Conservation (phyloP, 2,797 vertebrate species). For the Cyprinodon diabolis region DNA sequence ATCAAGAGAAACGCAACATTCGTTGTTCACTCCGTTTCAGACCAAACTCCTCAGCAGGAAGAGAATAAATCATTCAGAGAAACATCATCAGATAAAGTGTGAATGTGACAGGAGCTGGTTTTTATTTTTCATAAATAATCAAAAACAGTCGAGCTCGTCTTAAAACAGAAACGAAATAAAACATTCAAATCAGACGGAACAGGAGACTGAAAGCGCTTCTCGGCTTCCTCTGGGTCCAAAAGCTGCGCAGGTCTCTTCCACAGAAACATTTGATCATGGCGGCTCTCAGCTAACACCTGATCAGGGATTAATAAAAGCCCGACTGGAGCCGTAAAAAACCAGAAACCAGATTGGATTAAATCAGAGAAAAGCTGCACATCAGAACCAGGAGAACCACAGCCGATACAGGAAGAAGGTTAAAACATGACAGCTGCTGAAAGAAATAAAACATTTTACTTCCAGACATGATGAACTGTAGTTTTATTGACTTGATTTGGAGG, state of each 20-base stretch:
- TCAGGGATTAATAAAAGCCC: conserved; percentile 13
- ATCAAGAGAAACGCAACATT: conserved; percentile 41
- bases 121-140: conserved; percentile 45
- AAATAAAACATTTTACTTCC: neutral
- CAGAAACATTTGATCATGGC: neutral
- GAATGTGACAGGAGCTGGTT: conserved; percentile 43
- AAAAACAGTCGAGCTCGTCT: conserved; percentile 22
- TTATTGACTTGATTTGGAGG: neutral
- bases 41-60: conserved; percentile 46
- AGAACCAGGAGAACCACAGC: conserved; percentile 32
- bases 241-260: conserved; percentile 11
- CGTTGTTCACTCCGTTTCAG: conserved; percentile 36
- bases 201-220: conserved; percentile 7
- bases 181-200: conserved; percentile 21
- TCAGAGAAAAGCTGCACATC: conserved; percentile 49
- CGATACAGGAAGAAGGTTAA: conserved; percentile 6
- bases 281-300: conserved; percentile 8
- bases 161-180: conserved; percentile 19
- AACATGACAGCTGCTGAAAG: conserved; percentile 26
- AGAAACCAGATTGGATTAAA: conserved; percentile 23
- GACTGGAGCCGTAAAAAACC: conserved; percentile 11
- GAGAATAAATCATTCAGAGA: conserved; percentile 43
- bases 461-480: neutral
- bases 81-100: conserved; percentile 26
- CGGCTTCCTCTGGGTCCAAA: neutral